Evolutionary conservation across 2,113 vertebrate species (phyloP).

Genomic region (Myotis davidii): DNA sequence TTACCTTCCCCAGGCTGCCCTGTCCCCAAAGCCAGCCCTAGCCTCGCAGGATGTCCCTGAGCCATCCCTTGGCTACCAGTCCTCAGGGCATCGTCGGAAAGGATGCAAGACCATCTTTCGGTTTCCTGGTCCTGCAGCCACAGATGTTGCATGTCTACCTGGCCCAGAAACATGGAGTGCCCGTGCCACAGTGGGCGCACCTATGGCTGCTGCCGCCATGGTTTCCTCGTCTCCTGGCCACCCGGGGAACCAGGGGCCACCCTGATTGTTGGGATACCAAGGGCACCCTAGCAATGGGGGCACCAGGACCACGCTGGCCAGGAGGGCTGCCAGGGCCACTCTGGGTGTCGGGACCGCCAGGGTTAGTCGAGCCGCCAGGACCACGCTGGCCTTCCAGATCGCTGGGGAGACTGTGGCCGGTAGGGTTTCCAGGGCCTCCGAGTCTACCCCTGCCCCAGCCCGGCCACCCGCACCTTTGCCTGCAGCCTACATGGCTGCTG

Average conservation of each 20-base stretch:
- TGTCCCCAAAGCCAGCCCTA: background rate
- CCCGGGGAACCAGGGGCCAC: background rate
- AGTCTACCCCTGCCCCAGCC: background rate
- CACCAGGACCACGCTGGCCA: background rate
- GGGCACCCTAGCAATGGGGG: background rate
- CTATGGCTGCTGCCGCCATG: background rate
- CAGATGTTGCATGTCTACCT: background rate
- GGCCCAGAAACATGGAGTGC: background rate
- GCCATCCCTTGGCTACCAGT: background rate
- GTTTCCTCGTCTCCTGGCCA: background rate
- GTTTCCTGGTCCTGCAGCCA: background rate
- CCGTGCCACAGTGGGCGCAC: constrained; percentile 52
- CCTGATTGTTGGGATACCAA: background rate
- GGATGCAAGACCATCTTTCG: background rate
- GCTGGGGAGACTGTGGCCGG: background rate
- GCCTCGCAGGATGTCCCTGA: background rate
- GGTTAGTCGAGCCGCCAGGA: background rate
- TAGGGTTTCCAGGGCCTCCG: background rate
- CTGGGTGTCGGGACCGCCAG: background rate
- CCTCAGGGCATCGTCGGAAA: background rate
- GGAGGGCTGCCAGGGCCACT: background rate
- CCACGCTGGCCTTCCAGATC: background rate
- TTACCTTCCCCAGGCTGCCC: background rate
- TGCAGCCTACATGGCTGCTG: background rate
- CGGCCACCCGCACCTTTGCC: fast-evolving